Conservation (phyloP, 1,140 invertebrate genomes). For the Trichonephila clavata region DNA sequence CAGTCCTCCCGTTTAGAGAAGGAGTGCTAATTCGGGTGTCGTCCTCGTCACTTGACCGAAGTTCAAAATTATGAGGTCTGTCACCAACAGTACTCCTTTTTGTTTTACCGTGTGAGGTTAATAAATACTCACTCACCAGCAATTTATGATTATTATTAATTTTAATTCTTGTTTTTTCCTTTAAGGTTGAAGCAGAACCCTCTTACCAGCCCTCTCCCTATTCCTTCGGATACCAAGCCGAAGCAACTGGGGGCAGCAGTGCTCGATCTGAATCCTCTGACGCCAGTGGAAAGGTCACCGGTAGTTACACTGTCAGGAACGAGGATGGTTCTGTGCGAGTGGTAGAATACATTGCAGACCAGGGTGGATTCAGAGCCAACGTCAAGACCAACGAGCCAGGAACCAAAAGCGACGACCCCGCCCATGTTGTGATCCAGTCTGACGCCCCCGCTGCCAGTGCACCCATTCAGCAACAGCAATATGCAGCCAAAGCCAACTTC, state of each 20-base stretch:
- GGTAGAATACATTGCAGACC: slow-evolving; percentile 79
- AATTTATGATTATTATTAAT: too few species aligned
- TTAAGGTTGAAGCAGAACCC: slow-evolving; percentile 41
- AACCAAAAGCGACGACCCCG: slow-evolving; percentile 48
- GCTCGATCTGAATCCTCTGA: slow-evolving; percentile 71
- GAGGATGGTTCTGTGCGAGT: slow-evolving; percentile 78
- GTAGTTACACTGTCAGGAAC: slow-evolving; percentile 78
- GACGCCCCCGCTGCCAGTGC: slow-evolving; percentile 35
- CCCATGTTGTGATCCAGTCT: slow-evolving; percentile 45
- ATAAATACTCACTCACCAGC: too few species aligned
- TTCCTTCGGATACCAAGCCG: slow-evolving; percentile 70
- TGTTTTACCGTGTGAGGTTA: too few species aligned
- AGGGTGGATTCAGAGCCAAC: slow-evolving; percentile 79
- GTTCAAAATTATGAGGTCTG: too few species aligned
- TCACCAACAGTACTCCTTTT: too few species aligned
- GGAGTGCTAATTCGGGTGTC: too few species aligned
- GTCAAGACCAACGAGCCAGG: slow-evolving; percentile 78
- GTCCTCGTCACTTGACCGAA: too few species aligned
- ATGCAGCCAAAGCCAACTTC: slow-evolving; percentile 4
- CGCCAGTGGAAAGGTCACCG: slow-evolving; percentile 74
- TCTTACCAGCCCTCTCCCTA: slow-evolving; percentile 54
- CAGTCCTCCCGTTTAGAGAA: too few species aligned
- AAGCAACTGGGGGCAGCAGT: slow-evolving; percentile 45
- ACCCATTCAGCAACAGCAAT: slow-evolving; percentile 27
- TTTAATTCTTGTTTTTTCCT: background rate